Evolutionary conservation across 2,888 invertebrate species (phyloP).

Genomic region (Mesochorus sp.): DNA sequence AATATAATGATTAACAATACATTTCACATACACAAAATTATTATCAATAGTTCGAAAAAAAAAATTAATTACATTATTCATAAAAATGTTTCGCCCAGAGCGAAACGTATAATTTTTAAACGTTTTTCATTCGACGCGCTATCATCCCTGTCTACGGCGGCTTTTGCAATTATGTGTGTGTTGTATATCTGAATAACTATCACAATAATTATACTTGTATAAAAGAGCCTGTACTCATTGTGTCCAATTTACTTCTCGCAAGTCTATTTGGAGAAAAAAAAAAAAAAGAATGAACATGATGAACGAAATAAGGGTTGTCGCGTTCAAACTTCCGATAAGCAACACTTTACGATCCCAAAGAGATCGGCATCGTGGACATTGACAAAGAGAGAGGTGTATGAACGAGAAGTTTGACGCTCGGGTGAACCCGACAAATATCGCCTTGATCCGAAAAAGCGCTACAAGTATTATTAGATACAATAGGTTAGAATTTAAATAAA

Average conservation of each 20-base stretch:
- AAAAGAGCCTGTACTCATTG: slow-evolving; percentile 34
- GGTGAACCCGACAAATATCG: slow-evolving; percentile 68
- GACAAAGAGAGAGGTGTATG: slow-evolving; percentile 45
- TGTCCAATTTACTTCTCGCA: slow-evolving; percentile 19
- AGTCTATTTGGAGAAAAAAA: background rate
- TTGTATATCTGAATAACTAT: too few species aligned
- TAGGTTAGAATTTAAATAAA: slow-evolving; percentile 17
- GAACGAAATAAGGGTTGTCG: background rate
- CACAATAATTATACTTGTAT: slow-evolving; percentile 6
- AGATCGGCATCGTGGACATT: background rate
- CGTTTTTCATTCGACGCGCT: background rate
- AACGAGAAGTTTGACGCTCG: slow-evolving; percentile 70
- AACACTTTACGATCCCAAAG: slow-evolving; percentile 38
- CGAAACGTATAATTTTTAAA: background rate
- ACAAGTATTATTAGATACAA: slow-evolving; percentile 17
- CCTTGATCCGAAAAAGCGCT: slow-evolving; percentile 37
- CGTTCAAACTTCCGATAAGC: background rate
- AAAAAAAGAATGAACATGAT: slow-evolving; percentile 12
- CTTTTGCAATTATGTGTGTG: slow-evolving; percentile 8
- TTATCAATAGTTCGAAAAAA: background rate
- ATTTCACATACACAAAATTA: too few species aligned
- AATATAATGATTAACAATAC: too few species aligned
- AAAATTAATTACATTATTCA: background rate
- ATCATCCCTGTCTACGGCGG: background rate
- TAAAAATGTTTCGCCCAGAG: background rate